Percentiles rank a stretch among this genome's conserved stretches.
Evolutionary conservation across 2,113 vertebrate genomes (phyloP).

Genomic region (Ceyx margarethae): DNA sequence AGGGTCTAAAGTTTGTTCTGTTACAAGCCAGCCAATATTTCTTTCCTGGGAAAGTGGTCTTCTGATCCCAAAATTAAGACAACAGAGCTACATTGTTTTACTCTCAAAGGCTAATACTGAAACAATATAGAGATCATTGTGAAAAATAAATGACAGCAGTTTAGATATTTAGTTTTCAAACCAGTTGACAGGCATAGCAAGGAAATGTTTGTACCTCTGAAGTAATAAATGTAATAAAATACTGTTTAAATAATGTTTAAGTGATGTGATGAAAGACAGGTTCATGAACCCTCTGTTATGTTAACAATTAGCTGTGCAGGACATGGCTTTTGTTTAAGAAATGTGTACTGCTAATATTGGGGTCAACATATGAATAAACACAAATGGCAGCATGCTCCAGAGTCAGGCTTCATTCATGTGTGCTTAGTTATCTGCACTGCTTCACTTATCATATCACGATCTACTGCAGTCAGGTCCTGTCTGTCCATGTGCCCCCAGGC

Average conservation of each 20-base stretch:
- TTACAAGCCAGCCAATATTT: neutral
- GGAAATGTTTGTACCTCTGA: conserved; percentile 59
- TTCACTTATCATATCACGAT: neutral
- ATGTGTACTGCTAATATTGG: conserved; percentile 33
- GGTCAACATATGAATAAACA: conserved; percentile 47
- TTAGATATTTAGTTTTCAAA: conserved; percentile 66
- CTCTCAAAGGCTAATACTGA: conserved; percentile 31
- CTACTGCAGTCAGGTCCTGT: neutral
- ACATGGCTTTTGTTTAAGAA: conserved; percentile 63
- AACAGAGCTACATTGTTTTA: neutral
- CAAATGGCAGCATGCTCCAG: neutral
- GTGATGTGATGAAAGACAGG: conserved; percentile 64
- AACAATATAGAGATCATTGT: conserved; percentile 26
- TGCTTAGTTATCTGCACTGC: neutral
- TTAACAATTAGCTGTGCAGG: conserved; percentile 44
- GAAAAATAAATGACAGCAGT: conserved; percentile 44
- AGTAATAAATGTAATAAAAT: conserved; percentile 67
- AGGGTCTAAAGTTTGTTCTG: conserved; percentile 8
- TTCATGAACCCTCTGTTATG: conserved; percentile 57
- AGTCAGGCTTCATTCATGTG: neutral
- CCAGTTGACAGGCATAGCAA: conserved; percentile 50
- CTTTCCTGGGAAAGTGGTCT: conserved; percentile 29
- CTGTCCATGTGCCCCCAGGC: neutral
- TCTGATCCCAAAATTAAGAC: conserved; percentile 34
- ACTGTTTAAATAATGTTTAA: conserved; percentile 67